phyloP scores from a whole-genome alignment of 2,797 vertebrate species.

The Apogon talboti region DNA sequence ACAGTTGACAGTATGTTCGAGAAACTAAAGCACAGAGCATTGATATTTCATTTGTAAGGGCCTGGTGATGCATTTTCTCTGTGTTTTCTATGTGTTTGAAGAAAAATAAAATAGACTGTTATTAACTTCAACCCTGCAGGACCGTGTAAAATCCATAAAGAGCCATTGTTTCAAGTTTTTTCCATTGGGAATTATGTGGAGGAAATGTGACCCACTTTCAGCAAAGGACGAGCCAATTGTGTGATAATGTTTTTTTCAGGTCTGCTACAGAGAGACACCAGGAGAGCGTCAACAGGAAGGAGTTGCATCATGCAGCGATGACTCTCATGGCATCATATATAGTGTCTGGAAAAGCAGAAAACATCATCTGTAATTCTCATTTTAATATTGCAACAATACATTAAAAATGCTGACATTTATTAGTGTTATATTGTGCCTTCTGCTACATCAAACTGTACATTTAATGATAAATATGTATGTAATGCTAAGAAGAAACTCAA shows the following conservation, averaged over 20 bases:
- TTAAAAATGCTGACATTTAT: background rate
- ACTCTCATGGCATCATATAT: too few species aligned
- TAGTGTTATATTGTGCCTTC: slow-evolving; percentile 1
- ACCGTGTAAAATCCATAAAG: slow-evolving; percentile 18
- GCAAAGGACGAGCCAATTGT: slow-evolving; percentile 18
- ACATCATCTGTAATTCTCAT: too few species aligned
- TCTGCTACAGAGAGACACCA: slow-evolving; percentile 29
- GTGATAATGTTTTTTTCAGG: slow-evolving; percentile 38
- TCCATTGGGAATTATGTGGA: slow-evolving; percentile 52
- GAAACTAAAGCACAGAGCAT: too few species aligned
- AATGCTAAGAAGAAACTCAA: background rate
- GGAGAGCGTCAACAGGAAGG: too few species aligned
- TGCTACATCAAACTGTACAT: background rate
- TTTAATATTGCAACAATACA: too few species aligned
- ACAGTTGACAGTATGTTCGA: too few species aligned
- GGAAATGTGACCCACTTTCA: slow-evolving; percentile 69
- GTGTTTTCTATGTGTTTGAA: slow-evolving; percentile 18
- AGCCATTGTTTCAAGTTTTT: slow-evolving; percentile 34
- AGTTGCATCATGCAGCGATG: too few species aligned
- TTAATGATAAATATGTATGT: background rate
- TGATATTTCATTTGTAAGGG: slow-evolving; percentile 21
- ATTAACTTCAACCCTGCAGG: slow-evolving; percentile 6
- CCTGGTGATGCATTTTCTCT: too few species aligned
- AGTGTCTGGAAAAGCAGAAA: too few species aligned
- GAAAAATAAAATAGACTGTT: background rate